Base-by-base conservation (phyloP, 1,140 invertebrate genomes). In the Hylaeus anthracinus region DNA sequence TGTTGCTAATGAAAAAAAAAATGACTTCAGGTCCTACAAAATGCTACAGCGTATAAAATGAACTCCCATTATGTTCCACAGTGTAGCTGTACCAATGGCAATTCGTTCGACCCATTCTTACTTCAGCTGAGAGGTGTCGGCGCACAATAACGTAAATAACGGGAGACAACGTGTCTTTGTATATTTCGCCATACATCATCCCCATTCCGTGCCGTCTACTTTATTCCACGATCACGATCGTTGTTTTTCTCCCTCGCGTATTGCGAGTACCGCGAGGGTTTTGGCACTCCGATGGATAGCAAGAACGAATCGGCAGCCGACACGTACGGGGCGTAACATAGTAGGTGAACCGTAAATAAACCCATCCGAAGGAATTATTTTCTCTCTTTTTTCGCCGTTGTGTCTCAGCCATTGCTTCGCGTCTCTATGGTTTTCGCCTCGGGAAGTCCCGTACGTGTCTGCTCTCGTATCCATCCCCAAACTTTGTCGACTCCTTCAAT, bases 331-430 rank as follows among this genome's bases (percentile, higher is more conserved):
- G 61, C 64, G 81, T 79, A 72, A 86, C 81, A 64, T 78, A 72
- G 45, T 82, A 82, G 65, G 64, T 81, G 84, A 87, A 82, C 73
- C 79, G 72, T 82, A 79, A 84, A 72, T 85, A 85, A 88, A 82
- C 82, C 74, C 81, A 82, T 85, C 78, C 83, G 72, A 85, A 81
- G 72, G 76, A 82, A 86, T 87, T 82, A 85, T 72, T 83, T 83
- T 77, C 61, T 51, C 73, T 80, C 71, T 48, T 72, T 72, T 71
- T 61, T n/a, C 26, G n/a, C 55, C 41, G 60, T 61, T 72, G 15
- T 72, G 15, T n/a, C 41, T 51, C 53, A 5, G 5, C 43, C 58
- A 53, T 64, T 12, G 26, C 43, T 12, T 48, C 43, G 43, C 45
- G 6, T 51, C 48, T 56, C 6, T 51, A 10, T 15, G 8, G n/a